Conservation (phyloP, 1,140 invertebrate species). For the Lordiphosa collinella region DNA sequence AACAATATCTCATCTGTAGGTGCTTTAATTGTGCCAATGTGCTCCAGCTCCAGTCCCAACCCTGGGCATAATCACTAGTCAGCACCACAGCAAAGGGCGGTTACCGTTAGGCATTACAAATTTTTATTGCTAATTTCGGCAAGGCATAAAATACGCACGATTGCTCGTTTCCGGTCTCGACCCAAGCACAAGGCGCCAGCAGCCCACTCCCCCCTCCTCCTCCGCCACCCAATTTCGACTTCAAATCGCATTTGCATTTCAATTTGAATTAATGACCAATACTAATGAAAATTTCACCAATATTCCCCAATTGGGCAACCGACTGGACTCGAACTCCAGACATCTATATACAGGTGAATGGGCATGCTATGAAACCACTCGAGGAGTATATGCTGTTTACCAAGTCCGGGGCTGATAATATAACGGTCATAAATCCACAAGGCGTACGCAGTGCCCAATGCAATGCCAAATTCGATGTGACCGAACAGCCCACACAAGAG, state of each 20-base stretch:
- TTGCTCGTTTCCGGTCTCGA: slow-evolving; percentile 4
- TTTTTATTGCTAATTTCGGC: slow-evolving; percentile 72
- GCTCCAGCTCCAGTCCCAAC: not conserved
- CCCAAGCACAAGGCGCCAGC: not conserved
- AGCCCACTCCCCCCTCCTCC: not conserved
- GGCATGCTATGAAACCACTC: slow-evolving; percentile 89
- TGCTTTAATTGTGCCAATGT: slow-evolving; percentile 1
- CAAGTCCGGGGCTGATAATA: slow-evolving; percentile 88
- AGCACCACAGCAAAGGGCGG: slow-evolving; percentile 10
- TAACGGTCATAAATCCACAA: slow-evolving; percentile 89
- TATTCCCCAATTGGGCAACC: slow-evolving; percentile 42
- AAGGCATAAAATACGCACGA: slow-evolving; percentile 66
- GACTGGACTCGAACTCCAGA: slow-evolving; percentile 81
- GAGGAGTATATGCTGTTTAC: slow-evolving; percentile 94
- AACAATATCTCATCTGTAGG: too few relatives aligned
- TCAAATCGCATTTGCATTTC: slow-evolving; percentile 67
- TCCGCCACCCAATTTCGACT: slow-evolving; percentile 38
- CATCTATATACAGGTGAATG: slow-evolving; percentile 89
- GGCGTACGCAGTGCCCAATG: slow-evolving; percentile 92
- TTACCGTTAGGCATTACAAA: slow-evolving; percentile 57
- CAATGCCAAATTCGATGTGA: slow-evolving; percentile 86
- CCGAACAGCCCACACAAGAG: slow-evolving; percentile 82
- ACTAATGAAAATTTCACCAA: slow-evolving; percentile 67
- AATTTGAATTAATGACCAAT: slow-evolving; percentile 77
- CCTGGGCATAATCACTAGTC: slow-evolving; percentile 6